These are phyloP conservation scores for Musca vetustissima DNA, from an alignment of 1,140 invertebrate species.

Conservation along the genomic window DNA sequence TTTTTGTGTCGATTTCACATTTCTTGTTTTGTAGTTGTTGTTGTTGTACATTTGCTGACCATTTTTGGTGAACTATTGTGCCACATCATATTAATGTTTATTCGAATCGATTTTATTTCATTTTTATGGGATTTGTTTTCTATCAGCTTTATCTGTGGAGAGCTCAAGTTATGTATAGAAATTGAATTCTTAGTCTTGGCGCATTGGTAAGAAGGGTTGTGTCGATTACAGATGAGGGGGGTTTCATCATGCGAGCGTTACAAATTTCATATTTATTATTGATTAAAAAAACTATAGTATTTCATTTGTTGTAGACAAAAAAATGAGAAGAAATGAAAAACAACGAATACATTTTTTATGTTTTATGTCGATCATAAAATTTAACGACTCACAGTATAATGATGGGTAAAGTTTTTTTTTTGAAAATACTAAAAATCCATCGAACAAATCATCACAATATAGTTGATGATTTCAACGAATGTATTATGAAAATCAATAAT, in stretches of 20 bases:
- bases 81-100: no score
- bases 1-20: slow-evolving; percentile 3
- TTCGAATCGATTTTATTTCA: slow-evolving; percentile 12
- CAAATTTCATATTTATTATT: slow-evolving; percentile 23
- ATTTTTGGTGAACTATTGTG: no score
- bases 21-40: background rate
- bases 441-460: no score
- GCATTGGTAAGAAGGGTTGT: no score
- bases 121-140: slow-evolving; percentile 13
- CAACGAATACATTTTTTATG: background rate
- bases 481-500: slow-evolving; percentile 2
- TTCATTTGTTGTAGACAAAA: background rate
- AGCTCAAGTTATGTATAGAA: background rate
- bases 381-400: background rate
- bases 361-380: slow-evolving; percentile 15
- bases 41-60: no score
- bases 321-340: no score
- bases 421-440: background rate
- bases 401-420: background rate
- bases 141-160: background rate
- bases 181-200: background rate
- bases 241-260: background rate
- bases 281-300: slow-evolving; percentile 19
- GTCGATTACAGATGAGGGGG: no score
- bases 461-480: background rate